Base-by-base conservation (phyloP, 2,888 invertebrate genomes). In the Luperina testacea region DNA sequence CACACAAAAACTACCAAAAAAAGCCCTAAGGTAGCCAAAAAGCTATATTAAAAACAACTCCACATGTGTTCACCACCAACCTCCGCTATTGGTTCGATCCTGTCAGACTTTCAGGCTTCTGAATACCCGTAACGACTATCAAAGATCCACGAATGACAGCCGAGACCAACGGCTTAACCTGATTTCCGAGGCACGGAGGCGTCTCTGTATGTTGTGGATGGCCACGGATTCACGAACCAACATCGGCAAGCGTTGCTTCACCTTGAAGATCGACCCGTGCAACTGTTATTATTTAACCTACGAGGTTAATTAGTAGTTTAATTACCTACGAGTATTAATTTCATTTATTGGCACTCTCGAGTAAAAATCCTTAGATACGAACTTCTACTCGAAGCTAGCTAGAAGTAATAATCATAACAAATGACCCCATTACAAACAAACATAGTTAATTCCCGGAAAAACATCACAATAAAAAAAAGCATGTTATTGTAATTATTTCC, bases 371-470 rank as follows among this genome's bases (percentile, higher is more conserved):
- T 13, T 63, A 51, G 38, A 38, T 38, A 38, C 38, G 38, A 5
- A 38, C 38, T 38, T 42, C 1, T 17, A 53, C 38, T 5, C 38
- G 38, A n/a, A 20, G 1, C 11, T 59, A 42, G 9, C 27, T 77
- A 13, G 17, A 76, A 61, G 27, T 32, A n/a, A 32, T 75, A 24
- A 57, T 9, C n/a, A 71, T 70, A 13, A 51, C 51, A 71, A 71
- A 74, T 71, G 20, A 38, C 11, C 48, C 20, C 15, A 61, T 7
- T 32, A 61, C 27, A 57, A 24, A 57, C 11, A n/a, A 57, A n/a
- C 9, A 57, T 20, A 20, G 9, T n/a, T 24, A 11, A 53, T 24
- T 20, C 53, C 57, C 24, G 24, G 24, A 57, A 24, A n/a, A 57
- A 24, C 57, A 57, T 5, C 24, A 57, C n/a, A n/a, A n/a, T 57